A percentile compares a stretch with the other conserved stretches of the same genome.
phyloP scores from a whole-genome alignment of 2,797 vertebrate species.

The Cephalopachus bancanus region DNA sequence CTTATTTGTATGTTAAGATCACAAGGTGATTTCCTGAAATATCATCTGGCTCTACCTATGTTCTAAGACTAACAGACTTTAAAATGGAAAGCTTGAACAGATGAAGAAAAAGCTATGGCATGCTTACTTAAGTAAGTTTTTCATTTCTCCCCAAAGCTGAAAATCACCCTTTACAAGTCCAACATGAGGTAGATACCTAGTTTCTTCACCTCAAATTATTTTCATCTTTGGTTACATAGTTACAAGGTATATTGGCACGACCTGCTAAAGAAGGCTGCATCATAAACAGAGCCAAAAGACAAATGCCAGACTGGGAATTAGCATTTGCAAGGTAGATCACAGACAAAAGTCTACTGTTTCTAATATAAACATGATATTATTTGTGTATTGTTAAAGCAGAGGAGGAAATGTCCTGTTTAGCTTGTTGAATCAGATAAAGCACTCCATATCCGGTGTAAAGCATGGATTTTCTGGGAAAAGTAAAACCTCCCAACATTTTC shows the following conservation, averaged over 20 bases:
- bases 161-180: neutral
- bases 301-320: conserved; percentile 18
- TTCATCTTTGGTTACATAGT: neutral
- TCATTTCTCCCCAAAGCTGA: conserved; percentile 24
- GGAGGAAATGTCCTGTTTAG: neutral
- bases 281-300: conserved; percentile 30
- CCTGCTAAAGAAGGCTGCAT: conserved; percentile 16
- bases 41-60: neutral
- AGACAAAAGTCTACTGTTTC: neutral
- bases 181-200: neutral
- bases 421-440: neutral
- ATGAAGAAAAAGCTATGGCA: conserved; percentile 1
- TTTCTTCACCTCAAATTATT: conserved; percentile 36
- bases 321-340: neutral
- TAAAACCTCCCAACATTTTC: neutral
- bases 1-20: neutral
- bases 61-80: neutral
- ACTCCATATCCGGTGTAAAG: neutral
- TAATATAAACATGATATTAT: neutral
- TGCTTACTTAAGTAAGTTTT: neutral
- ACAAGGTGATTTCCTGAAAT: neutral
- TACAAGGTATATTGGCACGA: neutral
- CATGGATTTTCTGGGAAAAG: neutral
- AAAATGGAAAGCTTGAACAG: conserved; percentile 14
- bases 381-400: neutral